Base-by-base conservation (phyloP, 2,113 vertebrate genomes). In the Odontophorus gujanensis region DNA sequence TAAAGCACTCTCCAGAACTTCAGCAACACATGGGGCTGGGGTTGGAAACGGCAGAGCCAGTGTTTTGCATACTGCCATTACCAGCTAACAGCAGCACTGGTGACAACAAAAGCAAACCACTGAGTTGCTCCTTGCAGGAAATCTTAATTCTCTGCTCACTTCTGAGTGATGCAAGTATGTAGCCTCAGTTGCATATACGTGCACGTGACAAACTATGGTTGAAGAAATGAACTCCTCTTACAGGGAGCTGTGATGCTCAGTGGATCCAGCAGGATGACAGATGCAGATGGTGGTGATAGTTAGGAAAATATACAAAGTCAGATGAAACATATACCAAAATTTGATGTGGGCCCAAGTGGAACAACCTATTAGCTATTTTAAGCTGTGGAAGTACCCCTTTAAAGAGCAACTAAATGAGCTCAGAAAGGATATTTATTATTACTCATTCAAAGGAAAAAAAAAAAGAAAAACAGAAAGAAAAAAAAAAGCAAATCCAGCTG, bases 201-300 rank as follows among this genome's bases (percentile, higher is more conserved):
- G 38, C 32, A 51, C 4, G 7, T 61, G 15, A 16, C 36, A 69
- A 89, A 48, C 63, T 8, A 22, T 2, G 12, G 28, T 2, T 71
- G 34, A 40, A 79, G 58, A 65, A 89, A 61, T 28, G 24, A 84
- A 84, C 30, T 91, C 85, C 22, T 59, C 25, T 25, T 47, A 19
- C 0, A 78, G 40, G 22, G 14, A 67, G 7, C 58, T 72, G 11
- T 1, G 0, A 14, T 19, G 11, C 58, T 63, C 43, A 17, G 4
- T 43, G 38, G 82, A 11, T 57, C 15, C 84, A 55, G 9, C 14
- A 7, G 26, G 34, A 42, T 34, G 36, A 77, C 53, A 73, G 26
- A 43, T 55, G 34, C 47, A 71, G 16, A 65, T 21, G 4, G 11
- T 43, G 48, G 36, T 42, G 69, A 63, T 6, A 55, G n/a, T 59